phyloP scores from a whole-genome alignment of 2,888 invertebrate species.

The Drosophila cognata region DNA sequence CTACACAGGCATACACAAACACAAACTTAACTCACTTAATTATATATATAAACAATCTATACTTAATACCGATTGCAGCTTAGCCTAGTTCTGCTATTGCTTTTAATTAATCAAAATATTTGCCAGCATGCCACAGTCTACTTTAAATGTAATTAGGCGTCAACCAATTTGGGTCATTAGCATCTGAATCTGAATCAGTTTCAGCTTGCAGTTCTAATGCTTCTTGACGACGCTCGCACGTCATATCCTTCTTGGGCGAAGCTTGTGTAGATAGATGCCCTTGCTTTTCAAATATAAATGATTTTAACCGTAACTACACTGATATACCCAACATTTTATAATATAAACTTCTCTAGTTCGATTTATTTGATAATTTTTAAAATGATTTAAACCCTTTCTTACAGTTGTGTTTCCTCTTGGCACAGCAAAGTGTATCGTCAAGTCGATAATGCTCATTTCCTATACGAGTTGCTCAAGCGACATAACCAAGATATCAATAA shows the following conservation, averaged over 20 bases:
- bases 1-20: slow-evolving; percentile 28
- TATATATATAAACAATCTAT: slow-evolving; percentile 24
- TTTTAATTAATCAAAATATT: slow-evolving; percentile 46
- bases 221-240: slow-evolving; percentile 31
- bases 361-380: background rate
- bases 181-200: slow-evolving; percentile 20
- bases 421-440: slow-evolving; percentile 8
- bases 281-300: background rate
- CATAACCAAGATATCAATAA: slow-evolving; percentile 26
- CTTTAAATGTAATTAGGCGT: slow-evolving; percentile 52
- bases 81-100: slow-evolving; percentile 33
- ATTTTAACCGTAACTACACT: background rate
- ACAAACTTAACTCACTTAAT: slow-evolving; percentile 27
- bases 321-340: background rate
- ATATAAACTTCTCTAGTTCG: background rate
- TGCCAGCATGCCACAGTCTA: slow-evolving; percentile 34
- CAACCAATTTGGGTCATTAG: slow-evolving; percentile 41
- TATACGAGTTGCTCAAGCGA: slow-evolving; percentile 10
- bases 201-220: slow-evolving; percentile 51
- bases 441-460: background rate
- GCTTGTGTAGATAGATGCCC: background rate
- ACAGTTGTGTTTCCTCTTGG: background rate
- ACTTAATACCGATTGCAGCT: slow-evolving; percentile 26
- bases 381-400: background rate
- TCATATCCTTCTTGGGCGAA: slow-evolving; percentile 5